phyloP scores from a whole-genome alignment of 2,113 vertebrate species.

The Sebastes fasciatus region DNA sequence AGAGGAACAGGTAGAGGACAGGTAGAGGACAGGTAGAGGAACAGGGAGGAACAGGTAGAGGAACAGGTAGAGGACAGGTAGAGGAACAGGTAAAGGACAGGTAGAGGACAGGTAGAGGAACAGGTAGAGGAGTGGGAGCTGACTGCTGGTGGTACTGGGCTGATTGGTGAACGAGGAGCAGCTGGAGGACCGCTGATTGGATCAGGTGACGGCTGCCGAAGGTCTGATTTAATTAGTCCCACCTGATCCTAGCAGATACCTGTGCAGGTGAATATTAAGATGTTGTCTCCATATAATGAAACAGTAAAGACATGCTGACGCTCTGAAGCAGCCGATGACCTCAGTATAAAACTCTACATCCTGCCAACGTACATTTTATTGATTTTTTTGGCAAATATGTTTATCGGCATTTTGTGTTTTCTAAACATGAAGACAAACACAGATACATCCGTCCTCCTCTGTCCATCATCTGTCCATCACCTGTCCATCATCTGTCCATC shows the following conservation, averaged over 20 bases:
- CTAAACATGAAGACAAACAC: no score
- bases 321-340: not conserved
- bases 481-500: no score
- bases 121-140: no score
- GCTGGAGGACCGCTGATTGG: not conserved
- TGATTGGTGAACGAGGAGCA: not conserved
- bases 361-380: not conserved
- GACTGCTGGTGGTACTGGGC: not conserved
- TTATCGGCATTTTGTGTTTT: no score
- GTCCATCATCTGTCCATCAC: no score
- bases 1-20: no score
- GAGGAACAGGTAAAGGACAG: no score
- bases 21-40: no score
- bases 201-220: not conserved
- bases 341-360: not conserved
- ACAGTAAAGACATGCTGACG: not conserved
- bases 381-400: not conserved
- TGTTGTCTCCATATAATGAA: not conserved
- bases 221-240: not conserved
- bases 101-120: no score
- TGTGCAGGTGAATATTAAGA: not conserved
- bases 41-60: no score
- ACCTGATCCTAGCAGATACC: not conserved
- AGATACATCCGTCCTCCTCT: no score
- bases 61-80: no score